Evolutionary conservation across 2,888 invertebrate genomes (phyloP).

Genomic region (Drosophila picticornis): DNA sequence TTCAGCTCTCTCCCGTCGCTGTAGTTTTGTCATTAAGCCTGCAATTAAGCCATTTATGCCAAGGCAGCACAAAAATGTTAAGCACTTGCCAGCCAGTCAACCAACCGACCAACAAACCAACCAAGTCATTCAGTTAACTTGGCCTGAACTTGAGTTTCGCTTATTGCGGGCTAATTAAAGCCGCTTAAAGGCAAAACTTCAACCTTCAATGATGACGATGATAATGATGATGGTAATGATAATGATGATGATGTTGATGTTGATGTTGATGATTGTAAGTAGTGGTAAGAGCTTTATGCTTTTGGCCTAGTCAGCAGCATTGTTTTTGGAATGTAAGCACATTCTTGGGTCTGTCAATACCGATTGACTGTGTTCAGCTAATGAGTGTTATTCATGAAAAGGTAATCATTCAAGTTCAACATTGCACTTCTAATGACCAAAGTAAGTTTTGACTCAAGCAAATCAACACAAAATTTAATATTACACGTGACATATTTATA

Average conservation of each 20-base stretch:
- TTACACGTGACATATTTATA: background rate
- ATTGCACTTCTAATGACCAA: constrained; percentile 14
- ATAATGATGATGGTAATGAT: constrained; percentile 28
- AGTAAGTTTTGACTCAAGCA: background rate
- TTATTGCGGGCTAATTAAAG: constrained; percentile 67
- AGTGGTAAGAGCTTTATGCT: constrained; percentile 36
- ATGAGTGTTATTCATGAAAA: constrained; percentile 64
- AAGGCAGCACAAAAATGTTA: constrained; percentile 71
- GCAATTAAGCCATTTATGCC: constrained; percentile 79
- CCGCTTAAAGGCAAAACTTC: constrained; percentile 57
- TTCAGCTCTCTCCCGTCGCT: constrained; percentile 15
- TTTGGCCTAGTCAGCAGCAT: constrained; percentile 51
- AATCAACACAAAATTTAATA: background rate
- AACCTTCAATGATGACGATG: constrained; percentile 34
- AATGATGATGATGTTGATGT: constrained; percentile 28
- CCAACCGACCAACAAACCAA: constrained; percentile 1
- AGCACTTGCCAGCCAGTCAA: constrained; percentile 46
- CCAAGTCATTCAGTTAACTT: constrained; percentile 14
- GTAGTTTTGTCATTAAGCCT: constrained; percentile 59
- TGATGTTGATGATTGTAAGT: constrained; percentile 33
- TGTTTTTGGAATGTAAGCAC: constrained; percentile 17
- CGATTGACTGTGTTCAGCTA: constrained; percentile 33
- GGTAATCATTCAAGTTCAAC: constrained; percentile 49
- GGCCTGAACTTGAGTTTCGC: constrained; percentile 51
- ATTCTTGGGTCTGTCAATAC: constrained; percentile 15